Conservation (phyloP, 2,888 invertebrate genomes). For the Leptura quadrifasciata region DNA sequence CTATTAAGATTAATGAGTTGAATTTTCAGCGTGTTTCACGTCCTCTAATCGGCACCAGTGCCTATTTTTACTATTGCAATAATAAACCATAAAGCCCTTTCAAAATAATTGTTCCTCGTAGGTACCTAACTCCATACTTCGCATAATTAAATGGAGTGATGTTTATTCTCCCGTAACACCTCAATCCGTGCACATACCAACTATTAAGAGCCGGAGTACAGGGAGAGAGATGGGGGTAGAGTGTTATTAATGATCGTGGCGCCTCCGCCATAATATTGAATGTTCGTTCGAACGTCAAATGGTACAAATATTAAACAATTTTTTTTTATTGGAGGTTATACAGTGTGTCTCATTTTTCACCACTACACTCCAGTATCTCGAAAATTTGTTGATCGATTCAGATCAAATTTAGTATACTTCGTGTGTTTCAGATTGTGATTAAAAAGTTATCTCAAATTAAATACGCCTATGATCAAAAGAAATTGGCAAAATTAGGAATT, state of each 20-base stretch:
- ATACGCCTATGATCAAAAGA: too few relatives aligned
- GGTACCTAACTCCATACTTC: constrained; percentile 34
- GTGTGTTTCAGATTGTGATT: too few relatives aligned
- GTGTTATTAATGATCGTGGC: constrained; percentile 30
- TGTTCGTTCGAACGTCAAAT: neutral
- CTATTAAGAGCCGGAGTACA: neutral
- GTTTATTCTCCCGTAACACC: constrained; percentile 45
- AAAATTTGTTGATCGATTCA: too few relatives aligned
- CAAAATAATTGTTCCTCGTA: constrained; percentile 42
- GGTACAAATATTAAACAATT: neutral
- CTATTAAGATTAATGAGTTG: constrained; percentile 67
- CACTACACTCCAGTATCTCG: too few relatives aligned
- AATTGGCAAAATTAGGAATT: too few relatives aligned
- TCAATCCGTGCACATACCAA: constrained; percentile 25
- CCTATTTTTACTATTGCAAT: constrained; percentile 45
- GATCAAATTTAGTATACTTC: too few relatives aligned
- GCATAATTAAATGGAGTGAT: constrained; percentile 44
- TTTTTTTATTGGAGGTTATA: too few relatives aligned
- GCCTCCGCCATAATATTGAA: constrained; percentile 22
- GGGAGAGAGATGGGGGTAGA: neutral
- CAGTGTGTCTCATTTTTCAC: too few relatives aligned
- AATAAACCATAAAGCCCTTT: constrained; percentile 43
- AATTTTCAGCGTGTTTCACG: constrained; percentile 58
- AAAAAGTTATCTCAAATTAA: too few relatives aligned
- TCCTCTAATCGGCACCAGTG: constrained; percentile 49